Conservation (phyloP, 2,888 invertebrate genomes). For the Spisula subtruncata region DNA sequence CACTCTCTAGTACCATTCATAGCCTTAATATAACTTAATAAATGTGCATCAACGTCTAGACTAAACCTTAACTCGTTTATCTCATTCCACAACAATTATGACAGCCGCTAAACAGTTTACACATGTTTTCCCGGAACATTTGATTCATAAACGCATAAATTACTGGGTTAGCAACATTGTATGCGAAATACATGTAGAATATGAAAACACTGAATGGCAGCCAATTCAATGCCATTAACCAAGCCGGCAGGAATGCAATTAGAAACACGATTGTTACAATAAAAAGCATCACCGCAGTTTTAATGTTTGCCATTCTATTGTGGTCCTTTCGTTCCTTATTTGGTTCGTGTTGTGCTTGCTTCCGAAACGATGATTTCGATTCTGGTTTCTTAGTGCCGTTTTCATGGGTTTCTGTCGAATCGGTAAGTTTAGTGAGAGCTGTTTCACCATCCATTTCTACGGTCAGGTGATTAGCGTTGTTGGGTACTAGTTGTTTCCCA, state of each 20-base stretch:
- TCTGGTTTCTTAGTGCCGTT: slow-evolving; percentile 62
- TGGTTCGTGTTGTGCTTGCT: slow-evolving; percentile 40
- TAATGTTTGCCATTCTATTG: slow-evolving; percentile 82
- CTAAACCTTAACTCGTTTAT: not conserved
- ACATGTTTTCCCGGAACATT: slow-evolving; percentile 84
- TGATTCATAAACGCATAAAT: slow-evolving; percentile 87
- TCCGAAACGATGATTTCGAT: slow-evolving; percentile 42
- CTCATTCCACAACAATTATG: slow-evolving; percentile 3
- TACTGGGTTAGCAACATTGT: slow-evolving; percentile 87
- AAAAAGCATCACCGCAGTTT: slow-evolving; percentile 87
- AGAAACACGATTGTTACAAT: slow-evolving; percentile 87
- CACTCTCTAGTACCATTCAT: not conserved
- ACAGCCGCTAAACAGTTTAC: slow-evolving; percentile 60
- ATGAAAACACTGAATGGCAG: slow-evolving; percentile 78
- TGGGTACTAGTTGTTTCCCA: slow-evolving; percentile 16
- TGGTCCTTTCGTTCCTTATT: slow-evolving; percentile 72
- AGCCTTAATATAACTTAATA: not conserved
- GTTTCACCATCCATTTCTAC: slow-evolving; percentile 66
- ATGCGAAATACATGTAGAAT: slow-evolving; percentile 86
- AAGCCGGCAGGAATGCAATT: slow-evolving; percentile 85
- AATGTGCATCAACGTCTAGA: not conserved
- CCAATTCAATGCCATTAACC: slow-evolving; percentile 82
- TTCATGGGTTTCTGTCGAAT: slow-evolving; percentile 67
- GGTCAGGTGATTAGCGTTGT: slow-evolving; percentile 45
- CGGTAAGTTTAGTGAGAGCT: slow-evolving; percentile 42